Evolutionary conservation across 2,797 vertebrate genomes (phyloP).

Genomic region (Sciurus carolinensis): DNA sequence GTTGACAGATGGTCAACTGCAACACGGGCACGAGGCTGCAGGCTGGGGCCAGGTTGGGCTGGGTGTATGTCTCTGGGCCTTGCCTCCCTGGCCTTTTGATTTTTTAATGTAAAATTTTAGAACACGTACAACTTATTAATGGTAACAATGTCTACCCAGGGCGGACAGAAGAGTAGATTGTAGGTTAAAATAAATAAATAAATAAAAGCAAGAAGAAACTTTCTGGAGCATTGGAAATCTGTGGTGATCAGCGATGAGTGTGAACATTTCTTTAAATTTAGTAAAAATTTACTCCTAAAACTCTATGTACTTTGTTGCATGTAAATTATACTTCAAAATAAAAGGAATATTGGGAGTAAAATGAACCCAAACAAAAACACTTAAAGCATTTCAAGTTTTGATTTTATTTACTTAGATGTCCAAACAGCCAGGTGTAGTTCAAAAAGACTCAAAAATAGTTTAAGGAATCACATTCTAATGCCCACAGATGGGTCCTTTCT

Average conservation of each 20-base stretch:
- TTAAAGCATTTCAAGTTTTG: conserved; percentile 16
- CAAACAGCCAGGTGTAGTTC: conserved; percentile 17
- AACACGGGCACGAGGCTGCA: too few species aligned
- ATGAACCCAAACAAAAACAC: neutral
- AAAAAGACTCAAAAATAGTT: neutral
- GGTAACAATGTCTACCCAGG: neutral
- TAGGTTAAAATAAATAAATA: too few species aligned
- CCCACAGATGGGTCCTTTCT: neutral
- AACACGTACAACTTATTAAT: neutral
- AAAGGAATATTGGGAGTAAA: neutral
- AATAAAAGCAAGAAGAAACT: neutral
- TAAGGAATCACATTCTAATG: conserved; percentile 1
- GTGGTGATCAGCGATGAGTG: rapidly evolving
- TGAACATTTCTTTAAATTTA: neutral
- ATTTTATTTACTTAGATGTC: conserved; percentile 53
- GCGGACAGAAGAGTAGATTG: neutral
- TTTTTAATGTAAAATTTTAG: neutral
- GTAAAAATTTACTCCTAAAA: neutral
- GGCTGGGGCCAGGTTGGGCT: too few species aligned
- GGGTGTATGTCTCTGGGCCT: too few species aligned
- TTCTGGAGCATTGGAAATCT: neutral
- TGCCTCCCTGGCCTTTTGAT: too few species aligned
- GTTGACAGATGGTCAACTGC: too few species aligned
- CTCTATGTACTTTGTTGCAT: neutral
- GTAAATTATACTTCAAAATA: neutral